Evolutionary conservation across 2,888 invertebrate species (phyloP).

Genomic region (Phaedon cochleariae): DNA sequence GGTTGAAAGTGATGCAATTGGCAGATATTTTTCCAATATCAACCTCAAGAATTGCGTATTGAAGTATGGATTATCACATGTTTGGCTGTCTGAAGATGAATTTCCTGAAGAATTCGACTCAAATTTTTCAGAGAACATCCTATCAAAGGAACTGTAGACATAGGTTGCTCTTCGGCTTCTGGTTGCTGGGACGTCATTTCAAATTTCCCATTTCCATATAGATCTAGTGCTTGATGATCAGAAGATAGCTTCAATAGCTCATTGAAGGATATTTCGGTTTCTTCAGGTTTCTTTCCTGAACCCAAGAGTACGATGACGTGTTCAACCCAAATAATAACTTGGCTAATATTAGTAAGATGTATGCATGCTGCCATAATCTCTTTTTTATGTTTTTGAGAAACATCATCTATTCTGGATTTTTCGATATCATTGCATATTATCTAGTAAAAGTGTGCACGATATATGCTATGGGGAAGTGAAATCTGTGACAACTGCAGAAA

Average conservation of each 20-base stretch:
- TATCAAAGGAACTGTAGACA: conserved; percentile 8
- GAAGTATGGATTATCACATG: not conserved
- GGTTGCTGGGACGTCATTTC: too few relatives aligned
- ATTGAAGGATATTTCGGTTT: not conserved
- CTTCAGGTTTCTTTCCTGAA: not conserved
- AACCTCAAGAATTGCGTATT: not conserved
- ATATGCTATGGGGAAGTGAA: not conserved
- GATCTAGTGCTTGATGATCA: not conserved
- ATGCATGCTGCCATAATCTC: conserved; percentile 9
- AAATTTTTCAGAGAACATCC: not conserved
- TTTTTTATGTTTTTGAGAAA: not conserved
- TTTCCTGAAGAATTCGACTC: too few relatives aligned
- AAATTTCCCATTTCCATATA: not conserved
- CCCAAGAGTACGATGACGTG: not conserved
- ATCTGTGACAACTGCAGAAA: conserved; percentile 13
- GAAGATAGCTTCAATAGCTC: conserved; percentile 5
- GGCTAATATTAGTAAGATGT: not conserved
- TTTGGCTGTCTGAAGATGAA: too few relatives aligned
- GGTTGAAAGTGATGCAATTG: not conserved
- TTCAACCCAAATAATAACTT: not conserved
- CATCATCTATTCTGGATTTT: not conserved
- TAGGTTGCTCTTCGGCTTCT: not conserved
- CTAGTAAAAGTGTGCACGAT: conserved; percentile 17
- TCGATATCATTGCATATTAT: conserved; percentile 13
- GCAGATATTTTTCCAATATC: not conserved